Evolutionary conservation across 2,888 invertebrate species (phyloP).

Genomic region (Dryobota labecula): DNA sequence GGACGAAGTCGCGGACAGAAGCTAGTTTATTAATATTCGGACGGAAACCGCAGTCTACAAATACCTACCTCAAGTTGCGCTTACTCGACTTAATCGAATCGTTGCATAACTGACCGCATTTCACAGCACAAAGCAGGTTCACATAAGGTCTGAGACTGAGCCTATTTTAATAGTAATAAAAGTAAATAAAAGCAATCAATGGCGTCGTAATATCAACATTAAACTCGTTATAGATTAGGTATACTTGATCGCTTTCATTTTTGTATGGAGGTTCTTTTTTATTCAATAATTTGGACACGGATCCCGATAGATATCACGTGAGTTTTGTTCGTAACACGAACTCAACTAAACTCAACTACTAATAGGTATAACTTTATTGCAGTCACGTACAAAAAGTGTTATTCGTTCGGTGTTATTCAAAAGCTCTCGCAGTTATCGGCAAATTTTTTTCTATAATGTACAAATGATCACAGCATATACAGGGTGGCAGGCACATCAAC

Average conservation of each 20-base stretch:
- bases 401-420: background rate
- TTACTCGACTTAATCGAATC: conserved; percentile 36
- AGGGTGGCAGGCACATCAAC: too few species aligned
- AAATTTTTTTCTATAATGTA: too few species aligned
- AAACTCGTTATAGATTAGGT: conserved; percentile 11
- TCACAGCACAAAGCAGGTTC: conserved; percentile 43
- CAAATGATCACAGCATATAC: too few species aligned
- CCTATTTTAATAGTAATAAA: conserved; percentile 31
- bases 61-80: conserved; percentile 29
- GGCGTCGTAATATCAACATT: conserved; percentile 5
- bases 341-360: background rate
- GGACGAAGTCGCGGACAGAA: background rate
- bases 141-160: conserved; percentile 36
- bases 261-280: background rate
- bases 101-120: conserved; percentile 67
- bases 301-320: background rate
- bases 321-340: background rate
- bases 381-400: background rate
- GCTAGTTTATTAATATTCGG: conserved; percentile 4
- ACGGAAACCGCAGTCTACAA: conserved; percentile 20
- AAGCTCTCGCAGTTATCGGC: background rate
- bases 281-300: background rate
- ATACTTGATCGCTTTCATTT: conserved; percentile 16
- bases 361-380: background rate
- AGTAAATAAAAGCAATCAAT: conserved; percentile 47